Conservation (phyloP, 1,140 invertebrate genomes). For the Acyrthosiphon pisum region DNA sequence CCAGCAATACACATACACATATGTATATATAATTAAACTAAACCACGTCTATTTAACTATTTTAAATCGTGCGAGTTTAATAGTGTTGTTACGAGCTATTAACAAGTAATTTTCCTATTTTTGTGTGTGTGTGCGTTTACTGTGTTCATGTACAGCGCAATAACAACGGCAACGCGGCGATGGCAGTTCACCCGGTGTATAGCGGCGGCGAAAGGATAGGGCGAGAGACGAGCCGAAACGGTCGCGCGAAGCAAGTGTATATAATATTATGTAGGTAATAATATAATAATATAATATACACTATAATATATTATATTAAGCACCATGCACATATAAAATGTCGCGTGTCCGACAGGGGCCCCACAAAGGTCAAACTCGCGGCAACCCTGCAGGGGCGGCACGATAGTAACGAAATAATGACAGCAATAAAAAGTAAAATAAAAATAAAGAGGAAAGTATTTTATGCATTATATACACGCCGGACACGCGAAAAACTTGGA, state of each 20-base stretch:
- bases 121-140: not conserved
- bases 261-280: not conserved
- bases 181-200: not conserved
- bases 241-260: not conserved
- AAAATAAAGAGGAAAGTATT: not conserved
- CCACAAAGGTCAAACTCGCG: constrained; percentile 32
- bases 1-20: not conserved
- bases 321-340: constrained; percentile 32
- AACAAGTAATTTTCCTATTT: not conserved
- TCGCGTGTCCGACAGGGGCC: constrained; percentile 47
- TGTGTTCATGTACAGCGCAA: not conserved
- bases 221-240: constrained; percentile 10
- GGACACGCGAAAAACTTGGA: constrained; percentile 32
- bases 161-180: not conserved
- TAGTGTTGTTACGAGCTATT: constrained; percentile 39
- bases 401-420: constrained; percentile 37
- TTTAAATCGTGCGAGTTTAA: not conserved
- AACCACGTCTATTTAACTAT: not conserved
- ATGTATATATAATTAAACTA: not conserved
- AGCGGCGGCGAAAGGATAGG: not conserved
- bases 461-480: not conserved
- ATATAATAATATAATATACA: not conserved
- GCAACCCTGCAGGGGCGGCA: not conserved
- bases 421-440: constrained; percentile 28
- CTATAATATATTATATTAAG: constrained; percentile 7